Base-by-base conservation (phyloP, 2,113 vertebrate genomes). In the Epinephelus moara region DNA sequence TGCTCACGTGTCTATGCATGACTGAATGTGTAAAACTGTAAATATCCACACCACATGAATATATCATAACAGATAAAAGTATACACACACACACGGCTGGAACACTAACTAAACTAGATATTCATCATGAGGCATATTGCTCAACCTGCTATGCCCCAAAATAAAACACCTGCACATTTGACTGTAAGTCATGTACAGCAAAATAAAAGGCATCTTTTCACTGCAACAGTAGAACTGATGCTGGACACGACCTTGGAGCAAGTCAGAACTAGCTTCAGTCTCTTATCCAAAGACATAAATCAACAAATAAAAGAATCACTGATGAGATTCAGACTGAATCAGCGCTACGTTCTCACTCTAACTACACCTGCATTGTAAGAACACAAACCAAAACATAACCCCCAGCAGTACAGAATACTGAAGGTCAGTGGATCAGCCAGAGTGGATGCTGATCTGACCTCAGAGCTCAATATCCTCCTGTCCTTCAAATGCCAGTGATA, bases 251-350 rank as follows among this genome's bases (percentile, higher is more conserved):
- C 68, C 79, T 77, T 81, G 59, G 50, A 80, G 57, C 4, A 30
- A 70, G 19, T 11, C 18, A 70, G 53, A 72, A 70, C 67, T 53
- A 23, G 40, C 67, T 23, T 74, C 18, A 40, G 33, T 23, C 57
- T 40, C n/a, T 40, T 23, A 18, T 64, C 55, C 60, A 80, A 56
- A 73, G 21, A 30, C 40, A 85, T 53, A 61, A 19, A 45, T 86
- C 56, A 76, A 62, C 64, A 70, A 78, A 74, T 57, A 81, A 70
- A 57, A 68, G 37, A 84, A 62, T 59, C 86, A 63, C 72, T 73
- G 81, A 84, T 72, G 61, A 49, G 50, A 70, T 68, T 78, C 53
- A 69, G 67, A 71, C 50, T 81, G 70, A 75, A 79, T 88, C 62
- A 73, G 61, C 72, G 74, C 42, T 49, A n/a, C 4, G 10, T 55